Percentiles rank a stretch among this genome's conserved stretches.
phyloP scores from a whole-genome alignment of 2,888 invertebrate species.

The Amphipoea lucens region DNA sequence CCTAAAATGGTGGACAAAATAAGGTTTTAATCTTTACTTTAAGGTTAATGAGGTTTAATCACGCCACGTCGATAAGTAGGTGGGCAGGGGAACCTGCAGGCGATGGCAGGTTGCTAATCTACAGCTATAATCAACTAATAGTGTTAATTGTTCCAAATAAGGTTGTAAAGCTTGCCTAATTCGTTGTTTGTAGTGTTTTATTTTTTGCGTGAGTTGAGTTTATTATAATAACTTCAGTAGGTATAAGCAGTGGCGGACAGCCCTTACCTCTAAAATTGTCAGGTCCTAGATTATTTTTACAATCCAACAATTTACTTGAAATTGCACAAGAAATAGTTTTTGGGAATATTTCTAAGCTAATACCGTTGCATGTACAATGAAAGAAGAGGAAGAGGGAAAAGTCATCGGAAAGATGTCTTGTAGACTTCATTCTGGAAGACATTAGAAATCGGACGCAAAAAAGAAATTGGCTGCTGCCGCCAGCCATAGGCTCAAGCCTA shows the following conservation, averaged over 20 bases:
- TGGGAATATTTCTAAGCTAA: no score
- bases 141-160: slow-evolving; percentile 8
- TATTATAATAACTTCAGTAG: not conserved
- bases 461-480: no score
- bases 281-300: no score
- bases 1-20: slow-evolving; percentile 48
- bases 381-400: no score
- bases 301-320: no score
- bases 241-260: not conserved
- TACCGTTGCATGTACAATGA: no score
- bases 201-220: not conserved
- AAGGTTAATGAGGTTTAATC: slow-evolving; percentile 58
- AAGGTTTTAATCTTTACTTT: slow-evolving; percentile 42
- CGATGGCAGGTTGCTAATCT: slow-evolving; percentile 45
- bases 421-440: no score
- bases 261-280: no score
- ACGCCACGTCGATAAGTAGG: slow-evolving; percentile 51
- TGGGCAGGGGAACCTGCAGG: slow-evolving; percentile 34
- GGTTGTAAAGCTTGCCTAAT: not conserved
- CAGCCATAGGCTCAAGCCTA: no score
- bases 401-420: no score
- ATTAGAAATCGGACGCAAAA: no score
- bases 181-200: not conserved
- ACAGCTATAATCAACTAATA: slow-evolving; percentile 20
- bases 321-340: no score